Conservation (phyloP, 2,888 invertebrate species). For the Blastobasis lacticolella region DNA sequence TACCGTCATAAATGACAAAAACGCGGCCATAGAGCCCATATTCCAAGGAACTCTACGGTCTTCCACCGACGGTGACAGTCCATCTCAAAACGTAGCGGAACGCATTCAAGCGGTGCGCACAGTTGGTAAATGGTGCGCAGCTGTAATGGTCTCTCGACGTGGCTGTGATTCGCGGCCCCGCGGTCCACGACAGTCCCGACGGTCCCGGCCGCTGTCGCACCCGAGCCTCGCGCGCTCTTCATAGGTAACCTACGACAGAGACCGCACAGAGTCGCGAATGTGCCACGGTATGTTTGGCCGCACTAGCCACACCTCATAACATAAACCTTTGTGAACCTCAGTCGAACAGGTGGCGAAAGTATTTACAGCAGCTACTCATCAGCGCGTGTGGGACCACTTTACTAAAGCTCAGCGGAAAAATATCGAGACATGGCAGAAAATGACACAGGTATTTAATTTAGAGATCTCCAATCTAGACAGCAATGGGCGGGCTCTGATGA, state of each 20-base stretch:
- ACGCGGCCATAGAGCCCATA: too few relatives aligned
- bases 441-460: slow-evolving; percentile 82
- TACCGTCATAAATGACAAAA: too few relatives aligned
- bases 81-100: too few relatives aligned
- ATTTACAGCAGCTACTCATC: slow-evolving; percentile 95
- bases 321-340: slow-evolving; percentile 75
- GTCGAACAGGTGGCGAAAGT: slow-evolving; percentile 99
- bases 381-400: slow-evolving; percentile 99
- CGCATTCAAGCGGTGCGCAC: too few relatives aligned
- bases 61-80: too few relatives aligned
- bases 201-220: slow-evolving; percentile 21
- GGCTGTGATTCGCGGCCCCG: slow-evolving; percentile 17
- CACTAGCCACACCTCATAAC: slow-evolving; percentile 47
- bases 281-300: slow-evolving; percentile 57
- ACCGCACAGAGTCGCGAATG: slow-evolving; percentile 18
- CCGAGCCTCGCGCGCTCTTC: slow-evolving; percentile 23
- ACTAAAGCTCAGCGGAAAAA: slow-evolving; percentile 99
- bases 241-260: not conserved
- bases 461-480: not conserved
- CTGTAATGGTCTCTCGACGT: slow-evolving; percentile 18
- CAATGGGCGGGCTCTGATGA: too few relatives aligned
- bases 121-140: too few relatives aligned
- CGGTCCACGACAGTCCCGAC: slow-evolving; percentile 21
- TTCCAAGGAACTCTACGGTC: too few relatives aligned
- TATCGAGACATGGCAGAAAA: slow-evolving; percentile 98